Percentiles rank a stretch among this genome's conserved stretches.
phyloP scores from a whole-genome alignment of 2,888 invertebrate genomes.

The Sarcophaga variegata region DNA sequence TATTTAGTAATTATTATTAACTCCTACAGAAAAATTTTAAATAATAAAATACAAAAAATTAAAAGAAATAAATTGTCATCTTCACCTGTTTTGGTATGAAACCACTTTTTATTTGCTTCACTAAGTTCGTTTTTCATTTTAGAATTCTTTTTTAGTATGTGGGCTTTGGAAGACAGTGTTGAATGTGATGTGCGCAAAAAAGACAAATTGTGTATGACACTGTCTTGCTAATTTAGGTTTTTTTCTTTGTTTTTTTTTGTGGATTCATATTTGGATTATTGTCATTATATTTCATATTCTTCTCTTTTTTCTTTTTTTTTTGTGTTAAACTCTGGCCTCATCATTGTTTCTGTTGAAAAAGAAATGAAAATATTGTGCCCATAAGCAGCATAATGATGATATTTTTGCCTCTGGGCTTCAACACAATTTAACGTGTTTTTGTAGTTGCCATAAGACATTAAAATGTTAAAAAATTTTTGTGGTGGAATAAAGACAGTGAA shows the following conservation, averaged over 20 bases:
- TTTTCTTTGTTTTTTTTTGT: neutral
- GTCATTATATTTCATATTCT: neutral
- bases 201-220: neutral
- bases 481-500: neutral
- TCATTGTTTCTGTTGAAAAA: neutral
- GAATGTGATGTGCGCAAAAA: too few relatives aligned
- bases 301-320: too few relatives aligned
- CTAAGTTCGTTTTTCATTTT: neutral
- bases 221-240: too few relatives aligned
- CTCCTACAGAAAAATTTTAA: neutral
- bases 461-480: neutral
- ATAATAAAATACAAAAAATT: neutral
- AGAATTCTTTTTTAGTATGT: neutral
- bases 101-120: neutral
- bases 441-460: neutral
- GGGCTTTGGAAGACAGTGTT: neutral
- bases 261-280: neutral
- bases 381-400: slow-evolving; percentile 37
- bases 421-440: neutral
- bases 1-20: neutral
- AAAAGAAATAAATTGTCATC: neutral
- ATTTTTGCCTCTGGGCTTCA: slow-evolving; percentile 11
- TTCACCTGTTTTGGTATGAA: neutral
- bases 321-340: neutral
- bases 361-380: neutral